phyloP scores from a whole-genome alignment of 2,113 vertebrate species.

The Eira barbara region DNA sequence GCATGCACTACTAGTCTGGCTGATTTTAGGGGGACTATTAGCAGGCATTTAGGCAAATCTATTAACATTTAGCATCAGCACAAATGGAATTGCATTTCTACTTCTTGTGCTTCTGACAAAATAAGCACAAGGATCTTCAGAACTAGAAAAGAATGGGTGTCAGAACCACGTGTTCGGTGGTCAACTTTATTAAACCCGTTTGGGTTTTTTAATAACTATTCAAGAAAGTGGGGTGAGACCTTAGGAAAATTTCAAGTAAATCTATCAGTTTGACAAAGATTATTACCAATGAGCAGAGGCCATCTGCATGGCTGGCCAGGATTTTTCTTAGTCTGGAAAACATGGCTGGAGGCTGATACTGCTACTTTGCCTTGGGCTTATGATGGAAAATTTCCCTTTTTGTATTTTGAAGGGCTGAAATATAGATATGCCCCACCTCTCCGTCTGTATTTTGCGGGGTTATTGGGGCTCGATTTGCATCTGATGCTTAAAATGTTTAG shows the following conservation, averaged over 20 bases:
- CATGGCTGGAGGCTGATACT: neutral
- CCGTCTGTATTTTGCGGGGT: neutral
- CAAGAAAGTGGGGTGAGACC: neutral
- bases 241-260: neutral
- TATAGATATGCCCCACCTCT: neutral
- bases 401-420: conserved; percentile 29
- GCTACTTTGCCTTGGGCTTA: conserved; percentile 51
- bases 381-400: conserved; percentile 47
- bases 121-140: conserved; percentile 67
- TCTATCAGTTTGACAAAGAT: neutral
- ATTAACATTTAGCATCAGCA: conserved; percentile 85
- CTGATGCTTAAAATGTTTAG: neutral
- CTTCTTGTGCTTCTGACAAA: conserved; percentile 78
- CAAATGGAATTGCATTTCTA: conserved; percentile 74
- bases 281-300: neutral
- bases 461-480: neutral
- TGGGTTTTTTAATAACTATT: conserved; percentile 12
- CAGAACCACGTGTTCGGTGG: conserved; percentile 44
- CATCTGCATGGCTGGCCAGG: neutral
- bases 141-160: conserved; percentile 40
- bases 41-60: conserved; percentile 82
- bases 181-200: conserved; percentile 30
- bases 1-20: conserved; percentile 82
- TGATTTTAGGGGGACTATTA: conserved; percentile 85
- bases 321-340: conserved; percentile 25